Conservation (phyloP, 2,797 vertebrate genomes). For the Chloroceryle amazona region DNA sequence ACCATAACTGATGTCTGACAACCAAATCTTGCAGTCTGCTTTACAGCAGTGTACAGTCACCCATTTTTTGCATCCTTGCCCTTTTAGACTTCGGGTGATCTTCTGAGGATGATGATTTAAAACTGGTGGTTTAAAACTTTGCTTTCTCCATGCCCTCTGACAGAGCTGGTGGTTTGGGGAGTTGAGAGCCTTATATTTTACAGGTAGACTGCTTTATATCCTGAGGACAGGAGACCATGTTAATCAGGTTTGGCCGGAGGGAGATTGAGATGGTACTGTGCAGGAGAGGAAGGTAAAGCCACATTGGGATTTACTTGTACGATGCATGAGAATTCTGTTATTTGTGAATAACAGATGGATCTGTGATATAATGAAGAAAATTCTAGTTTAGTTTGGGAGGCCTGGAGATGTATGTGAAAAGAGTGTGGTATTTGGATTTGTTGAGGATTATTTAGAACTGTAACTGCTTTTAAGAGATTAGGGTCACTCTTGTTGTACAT, state of each 20-base stretch:
- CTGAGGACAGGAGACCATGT: neutral
- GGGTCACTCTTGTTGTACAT: constrained; percentile 14
- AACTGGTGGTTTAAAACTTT: neutral
- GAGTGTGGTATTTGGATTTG: constrained; percentile 22
- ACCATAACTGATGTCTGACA: neutral
- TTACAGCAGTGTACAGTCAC: neutral
- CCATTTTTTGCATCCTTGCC: neutral
- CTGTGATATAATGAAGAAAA: neutral
- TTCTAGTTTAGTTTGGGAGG: neutral
- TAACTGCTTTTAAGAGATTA: constrained; percentile 64
- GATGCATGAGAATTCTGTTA: neutral
- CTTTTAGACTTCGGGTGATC: neutral
- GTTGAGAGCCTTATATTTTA: neutral
- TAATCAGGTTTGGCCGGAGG: neutral
- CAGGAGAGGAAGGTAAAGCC: neutral
- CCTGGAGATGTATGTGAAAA: constrained; percentile 16
- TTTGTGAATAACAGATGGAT: neutral
- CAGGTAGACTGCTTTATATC: neutral
- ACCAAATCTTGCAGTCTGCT: neutral
- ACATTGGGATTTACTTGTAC: neutral
- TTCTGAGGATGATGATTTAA: neutral
- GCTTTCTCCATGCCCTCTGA: neutral
- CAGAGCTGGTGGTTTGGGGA: neutral
- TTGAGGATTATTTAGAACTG: constrained; percentile 61
- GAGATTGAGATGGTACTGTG: neutral